A percentile compares a stretch with the other conserved stretches of the same genome.
These are phyloP conservation scores for Enteromius treurensis DNA, from an alignment of 2,797 vertebrate species.

Conservation along the genomic window DNA sequence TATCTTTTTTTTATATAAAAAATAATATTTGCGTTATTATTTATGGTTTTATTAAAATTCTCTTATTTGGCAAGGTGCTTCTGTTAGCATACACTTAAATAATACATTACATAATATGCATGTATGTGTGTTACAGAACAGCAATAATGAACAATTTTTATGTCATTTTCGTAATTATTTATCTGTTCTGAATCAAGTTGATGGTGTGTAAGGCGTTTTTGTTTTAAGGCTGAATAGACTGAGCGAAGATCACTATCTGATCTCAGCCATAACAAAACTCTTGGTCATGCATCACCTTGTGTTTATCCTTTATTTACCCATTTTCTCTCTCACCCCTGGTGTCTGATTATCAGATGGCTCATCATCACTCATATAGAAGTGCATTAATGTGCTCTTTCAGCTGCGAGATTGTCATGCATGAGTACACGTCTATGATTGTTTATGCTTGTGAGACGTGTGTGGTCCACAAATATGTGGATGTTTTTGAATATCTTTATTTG, in stretches of 20 bases:
- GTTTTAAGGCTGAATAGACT: not conserved
- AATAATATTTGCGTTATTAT: not conserved
- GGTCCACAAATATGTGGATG: slow-evolving; percentile 6
- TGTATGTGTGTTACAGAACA: not conserved
- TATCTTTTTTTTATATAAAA: not conserved
- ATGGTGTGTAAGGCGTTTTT: not conserved
- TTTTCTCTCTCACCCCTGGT: slow-evolving; percentile 29
- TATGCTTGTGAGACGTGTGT: slow-evolving; percentile 22
- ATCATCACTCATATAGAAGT: slow-evolving; percentile 22
- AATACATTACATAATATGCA: not conserved
- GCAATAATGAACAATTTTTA: not conserved
- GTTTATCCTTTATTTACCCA: not conserved
- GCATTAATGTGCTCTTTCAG: not conserved
- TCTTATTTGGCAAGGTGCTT: not conserved
- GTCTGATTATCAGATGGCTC: slow-evolving; percentile 9
- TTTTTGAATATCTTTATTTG: not conserved
- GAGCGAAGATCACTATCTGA: not conserved
- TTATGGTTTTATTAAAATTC: not conserved
- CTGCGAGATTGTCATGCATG: slow-evolving; percentile 8
- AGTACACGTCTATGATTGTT: not conserved
- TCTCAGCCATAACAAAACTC: not conserved
- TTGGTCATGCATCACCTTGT: slow-evolving; percentile 18
- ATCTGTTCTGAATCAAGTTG: not conserved
- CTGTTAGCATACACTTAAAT: not conserved
- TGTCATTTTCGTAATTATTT: not conserved